These are phyloP conservation scores for Isoperla grammatica DNA, from an alignment of 2,888 invertebrate species.

Conservation along the genomic window DNA sequence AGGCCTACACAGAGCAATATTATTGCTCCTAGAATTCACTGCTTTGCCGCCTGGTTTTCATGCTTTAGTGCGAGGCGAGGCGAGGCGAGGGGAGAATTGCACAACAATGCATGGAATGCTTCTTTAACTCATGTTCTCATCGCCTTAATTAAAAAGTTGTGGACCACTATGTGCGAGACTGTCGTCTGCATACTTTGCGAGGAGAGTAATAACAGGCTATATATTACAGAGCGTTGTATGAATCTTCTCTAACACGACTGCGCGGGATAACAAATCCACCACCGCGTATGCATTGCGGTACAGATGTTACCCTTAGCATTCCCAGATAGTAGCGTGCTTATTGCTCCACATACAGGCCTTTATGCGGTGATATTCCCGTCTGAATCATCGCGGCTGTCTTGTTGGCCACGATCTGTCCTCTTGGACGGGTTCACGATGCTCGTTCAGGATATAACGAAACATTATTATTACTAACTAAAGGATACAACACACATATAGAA, in stretches of 20 bases:
- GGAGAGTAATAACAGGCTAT: constrained; percentile 19
- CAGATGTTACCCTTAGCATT: constrained; percentile 8
- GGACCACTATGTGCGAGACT: constrained; percentile 2
- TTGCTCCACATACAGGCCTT: too few relatives aligned
- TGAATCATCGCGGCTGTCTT: too few relatives aligned
- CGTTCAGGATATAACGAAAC: too few relatives aligned
- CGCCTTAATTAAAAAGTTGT: constrained; percentile 29
- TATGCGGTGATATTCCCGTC: too few relatives aligned
- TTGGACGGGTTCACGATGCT: too few relatives aligned
- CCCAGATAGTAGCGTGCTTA: constrained; percentile 3
- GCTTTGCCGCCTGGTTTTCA: too few relatives aligned
- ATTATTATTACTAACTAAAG: too few relatives aligned
- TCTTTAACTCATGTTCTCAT: constrained; percentile 26
- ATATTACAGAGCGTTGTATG: constrained; percentile 17
- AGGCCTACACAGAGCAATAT: constrained; percentile 4
- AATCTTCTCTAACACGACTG: constrained; percentile 10
- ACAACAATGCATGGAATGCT: constrained; percentile 28
- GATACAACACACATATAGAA: too few relatives aligned
- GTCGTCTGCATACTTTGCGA: constrained; percentile 23
- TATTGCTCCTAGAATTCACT: too few relatives aligned
- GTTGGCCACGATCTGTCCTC: neutral
- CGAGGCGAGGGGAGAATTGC: neutral
- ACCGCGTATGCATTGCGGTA: constrained; percentile 5
- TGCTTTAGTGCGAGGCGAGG: too few relatives aligned
- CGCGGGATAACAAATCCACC: constrained; percentile 7